These are phyloP conservation scores for Nemopilema nomurai DNA, from an alignment of 30 jellyfish, hydroid and myxozoan species.

Conservation along the genomic window DNA sequence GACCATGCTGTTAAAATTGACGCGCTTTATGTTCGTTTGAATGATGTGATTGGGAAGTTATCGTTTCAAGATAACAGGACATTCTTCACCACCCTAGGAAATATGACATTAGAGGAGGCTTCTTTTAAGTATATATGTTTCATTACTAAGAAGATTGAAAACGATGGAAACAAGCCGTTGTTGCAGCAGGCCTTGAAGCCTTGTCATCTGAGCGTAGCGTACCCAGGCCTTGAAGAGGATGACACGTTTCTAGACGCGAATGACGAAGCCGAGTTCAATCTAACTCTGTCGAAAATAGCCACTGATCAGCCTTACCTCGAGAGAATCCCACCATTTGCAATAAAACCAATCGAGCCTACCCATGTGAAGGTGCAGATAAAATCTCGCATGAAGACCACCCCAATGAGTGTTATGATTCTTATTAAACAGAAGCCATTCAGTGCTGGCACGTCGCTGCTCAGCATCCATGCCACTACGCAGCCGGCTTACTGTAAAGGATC, in stretches of 20 bases:
- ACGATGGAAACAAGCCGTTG: neutral
- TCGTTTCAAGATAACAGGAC: neutral
- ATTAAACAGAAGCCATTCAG: slow-evolving; percentile 38
- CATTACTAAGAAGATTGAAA: neutral
- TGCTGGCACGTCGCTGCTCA: slow-evolving; percentile 32
- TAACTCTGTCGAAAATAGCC: neutral
- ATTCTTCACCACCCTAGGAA: neutral
- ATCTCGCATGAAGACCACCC: neutral
- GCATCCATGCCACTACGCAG: slow-evolving; percentile 23
- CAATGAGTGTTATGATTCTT: slow-evolving; percentile 9
- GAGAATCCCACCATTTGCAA: slow-evolving; percentile 28
- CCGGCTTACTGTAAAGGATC: slow-evolving; percentile 42
- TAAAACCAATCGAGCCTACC: slow-evolving; percentile 46
- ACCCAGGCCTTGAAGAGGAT: slow-evolving; percentile 2
- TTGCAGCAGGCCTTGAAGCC: neutral
- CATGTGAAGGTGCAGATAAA: neutral
- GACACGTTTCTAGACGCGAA: slow-evolving; percentile 40
- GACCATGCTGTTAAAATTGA: neutral
- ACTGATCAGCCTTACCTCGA: slow-evolving; percentile 3
- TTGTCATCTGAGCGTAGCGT: slow-evolving; percentile 13
- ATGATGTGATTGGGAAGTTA: slow-evolving; percentile 11
- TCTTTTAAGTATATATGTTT: slow-evolving; percentile 5
- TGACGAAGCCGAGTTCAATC: slow-evolving; percentile 20
- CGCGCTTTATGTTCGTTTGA: slow-evolving; percentile 11
- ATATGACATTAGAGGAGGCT: neutral